phyloP scores from a whole-genome alignment of 2,113 vertebrate species.

The Apodemus speciosus region DNA sequence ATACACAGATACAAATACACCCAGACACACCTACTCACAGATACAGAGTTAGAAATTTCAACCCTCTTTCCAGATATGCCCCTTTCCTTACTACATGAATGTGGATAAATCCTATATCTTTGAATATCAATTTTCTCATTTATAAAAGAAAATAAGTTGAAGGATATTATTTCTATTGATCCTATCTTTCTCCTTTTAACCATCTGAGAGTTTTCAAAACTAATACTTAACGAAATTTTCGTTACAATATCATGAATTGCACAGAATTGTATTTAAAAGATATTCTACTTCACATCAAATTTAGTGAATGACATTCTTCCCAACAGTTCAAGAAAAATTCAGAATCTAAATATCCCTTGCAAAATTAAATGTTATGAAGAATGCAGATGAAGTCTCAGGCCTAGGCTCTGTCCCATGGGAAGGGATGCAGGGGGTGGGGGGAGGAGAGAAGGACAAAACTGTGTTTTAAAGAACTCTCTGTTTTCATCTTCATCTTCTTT shows the following conservation, averaged over 20 bases:
- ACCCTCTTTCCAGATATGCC: background rate
- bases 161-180: slow-evolving; percentile 17
- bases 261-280: slow-evolving; percentile 24
- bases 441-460: background rate
- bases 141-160: slow-evolving; percentile 57
- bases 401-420: background rate
- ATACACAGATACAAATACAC: background rate
- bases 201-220: slow-evolving; percentile 43
- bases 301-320: slow-evolving; percentile 20
- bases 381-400: background rate
- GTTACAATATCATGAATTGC: slow-evolving; percentile 64
- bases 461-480: background rate
- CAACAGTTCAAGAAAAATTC: slow-evolving; percentile 14
- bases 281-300: slow-evolving; percentile 39
- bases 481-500: background rate
- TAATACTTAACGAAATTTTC: background rate
- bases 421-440: fast-evolving
- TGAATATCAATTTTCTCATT: slow-evolving; percentile 38
- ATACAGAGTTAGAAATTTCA: slow-evolving; percentile 13
- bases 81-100: background rate
- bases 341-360: slow-evolving; percentile 19
- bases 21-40: background rate
- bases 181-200: slow-evolving; percentile 46
- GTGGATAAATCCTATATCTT: slow-evolving; percentile 2
- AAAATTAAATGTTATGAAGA: slow-evolving; percentile 24